Conservation (phyloP, 2,888 invertebrate species). For the Dicyrtoma fusca region DNA sequence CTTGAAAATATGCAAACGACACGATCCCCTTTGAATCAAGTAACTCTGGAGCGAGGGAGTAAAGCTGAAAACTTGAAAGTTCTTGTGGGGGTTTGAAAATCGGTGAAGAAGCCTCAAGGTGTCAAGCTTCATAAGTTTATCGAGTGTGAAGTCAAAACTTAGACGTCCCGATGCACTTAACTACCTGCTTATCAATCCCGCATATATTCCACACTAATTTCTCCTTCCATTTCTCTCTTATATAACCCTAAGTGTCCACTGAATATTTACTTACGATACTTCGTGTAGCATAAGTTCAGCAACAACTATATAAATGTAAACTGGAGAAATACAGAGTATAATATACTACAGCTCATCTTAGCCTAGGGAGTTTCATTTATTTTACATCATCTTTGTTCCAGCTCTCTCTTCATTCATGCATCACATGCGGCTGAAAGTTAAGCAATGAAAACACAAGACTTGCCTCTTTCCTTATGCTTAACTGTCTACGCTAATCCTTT, state of each 20-base stretch:
- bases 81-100: neutral
- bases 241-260: neutral
- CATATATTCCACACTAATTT: neutral
- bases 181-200: neutral
- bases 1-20: constrained; percentile 14
- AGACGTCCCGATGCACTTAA: neutral
- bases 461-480: too few relatives aligned
- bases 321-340: too few relatives aligned
- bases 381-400: too few relatives aligned
- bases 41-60: too few relatives aligned
- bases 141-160: neutral
- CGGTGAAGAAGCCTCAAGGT: constrained; percentile 2
- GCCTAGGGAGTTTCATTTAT: too few relatives aligned
- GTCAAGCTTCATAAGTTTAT: constrained; percentile 1
- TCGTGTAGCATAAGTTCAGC: too few relatives aligned
- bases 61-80: neutral
- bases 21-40: neutral
- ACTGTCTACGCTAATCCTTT: too few relatives aligned
- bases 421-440: too few relatives aligned
- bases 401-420: neutral
- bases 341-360: too few relatives aligned
- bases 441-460: too few relatives aligned
- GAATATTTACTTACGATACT: too few relatives aligned
- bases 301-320: too few relatives aligned
- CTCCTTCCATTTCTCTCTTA: neutral